phyloP scores from a whole-genome alignment of 1,140 invertebrate species.

The Sycophila sp. region DNA sequence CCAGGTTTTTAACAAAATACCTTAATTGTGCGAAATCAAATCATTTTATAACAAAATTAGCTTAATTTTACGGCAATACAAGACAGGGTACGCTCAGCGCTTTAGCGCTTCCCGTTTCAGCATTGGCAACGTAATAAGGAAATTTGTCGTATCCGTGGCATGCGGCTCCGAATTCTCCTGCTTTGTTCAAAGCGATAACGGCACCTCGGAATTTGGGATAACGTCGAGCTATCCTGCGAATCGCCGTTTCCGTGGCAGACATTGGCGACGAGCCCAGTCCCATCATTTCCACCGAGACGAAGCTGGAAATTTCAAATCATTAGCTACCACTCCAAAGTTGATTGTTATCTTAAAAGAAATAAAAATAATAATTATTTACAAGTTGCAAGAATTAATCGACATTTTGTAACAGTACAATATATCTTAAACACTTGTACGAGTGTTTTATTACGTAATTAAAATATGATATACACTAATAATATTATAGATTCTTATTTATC shows the following conservation, averaged over 20 bases:
- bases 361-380: no score
- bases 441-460: no score
- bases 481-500: no score
- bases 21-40: no score
- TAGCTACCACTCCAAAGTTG: no score
- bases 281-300: conserved; percentile 90
- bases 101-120: conserved; percentile 42
- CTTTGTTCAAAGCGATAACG: conserved; percentile 78
- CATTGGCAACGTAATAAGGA: conserved; percentile 72
- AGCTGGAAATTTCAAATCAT: conserved; percentile 74
- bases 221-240: conserved; percentile 76
- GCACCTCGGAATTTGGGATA: conserved; percentile 87
- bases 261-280: conserved; percentile 75
- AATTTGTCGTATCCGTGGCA: conserved; percentile 83
- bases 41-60: no score
- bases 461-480: no score
- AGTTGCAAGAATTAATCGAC: no score
- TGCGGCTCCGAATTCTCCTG: conserved; percentile 83
- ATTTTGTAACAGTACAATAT: no score
- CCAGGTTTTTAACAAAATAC: no score
- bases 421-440: no score
- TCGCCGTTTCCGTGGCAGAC: conserved; percentile 74
- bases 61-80: background rate
- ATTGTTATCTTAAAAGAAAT: no score
- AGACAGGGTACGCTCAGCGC: conserved; percentile 39